Evolutionary conservation across 2,113 vertebrate genomes (phyloP).

Genomic region (Pao palembangensis): DNA sequence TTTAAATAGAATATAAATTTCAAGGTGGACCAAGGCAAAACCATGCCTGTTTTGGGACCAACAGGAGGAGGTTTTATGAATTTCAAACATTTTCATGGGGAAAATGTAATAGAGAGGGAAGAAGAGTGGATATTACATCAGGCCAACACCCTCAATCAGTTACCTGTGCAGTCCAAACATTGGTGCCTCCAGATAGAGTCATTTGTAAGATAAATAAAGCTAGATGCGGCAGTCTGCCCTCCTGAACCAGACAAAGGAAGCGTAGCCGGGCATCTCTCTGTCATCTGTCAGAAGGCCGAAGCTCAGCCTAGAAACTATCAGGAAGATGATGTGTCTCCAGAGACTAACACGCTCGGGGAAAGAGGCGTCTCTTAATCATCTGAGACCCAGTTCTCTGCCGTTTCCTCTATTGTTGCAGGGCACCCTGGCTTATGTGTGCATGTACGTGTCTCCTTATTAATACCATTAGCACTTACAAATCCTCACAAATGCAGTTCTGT

Average conservation of each 20-base stretch:
- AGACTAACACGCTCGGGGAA: constrained; percentile 60
- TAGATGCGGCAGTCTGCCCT: constrained; percentile 47
- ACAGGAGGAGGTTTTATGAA: constrained; percentile 44
- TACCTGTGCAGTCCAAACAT: constrained; percentile 63
- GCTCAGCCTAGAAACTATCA: constrained; percentile 67
- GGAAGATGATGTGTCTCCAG: constrained; percentile 71
- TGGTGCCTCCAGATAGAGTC: constrained; percentile 47
- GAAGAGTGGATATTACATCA: constrained; percentile 42
- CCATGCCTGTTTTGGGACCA: constrained; percentile 50
- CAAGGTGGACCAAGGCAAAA: constrained; percentile 47
- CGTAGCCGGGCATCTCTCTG: constrained; percentile 46
- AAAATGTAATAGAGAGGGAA: constrained; percentile 19
- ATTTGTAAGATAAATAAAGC: constrained; percentile 70
- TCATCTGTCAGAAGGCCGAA: constrained; percentile 61
- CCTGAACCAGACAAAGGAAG: constrained; percentile 58
- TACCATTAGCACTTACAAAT: constrained; percentile 61
- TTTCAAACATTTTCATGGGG: constrained; percentile 22
- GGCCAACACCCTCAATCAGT: constrained; percentile 51
- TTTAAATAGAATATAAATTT: constrained; percentile 47
- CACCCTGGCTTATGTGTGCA: constrained; percentile 26
- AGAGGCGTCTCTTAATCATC: constrained; percentile 69
- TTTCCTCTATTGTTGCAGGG: constrained; percentile 45
- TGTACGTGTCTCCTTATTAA: constrained; percentile 22
- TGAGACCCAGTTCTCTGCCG: constrained; percentile 67
- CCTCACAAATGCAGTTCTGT: constrained; percentile 38